Evolutionary conservation across 2,888 invertebrate genomes (phyloP).

Genomic region (Synanthedon formicaeformis): DNA sequence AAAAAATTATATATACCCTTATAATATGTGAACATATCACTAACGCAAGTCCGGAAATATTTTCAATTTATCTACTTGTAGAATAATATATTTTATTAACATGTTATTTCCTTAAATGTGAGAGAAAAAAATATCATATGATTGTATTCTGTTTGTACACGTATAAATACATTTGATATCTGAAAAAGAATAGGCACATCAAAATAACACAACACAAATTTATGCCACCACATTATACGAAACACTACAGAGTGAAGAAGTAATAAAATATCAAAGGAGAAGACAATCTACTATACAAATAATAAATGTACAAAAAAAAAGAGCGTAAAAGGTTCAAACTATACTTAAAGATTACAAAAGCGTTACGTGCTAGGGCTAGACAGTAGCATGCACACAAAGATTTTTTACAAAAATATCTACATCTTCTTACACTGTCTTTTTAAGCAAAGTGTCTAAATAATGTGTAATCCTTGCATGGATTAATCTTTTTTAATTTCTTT

Average conservation of each 20-base stretch:
- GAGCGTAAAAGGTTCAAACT: not conserved
- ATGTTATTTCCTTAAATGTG: too few relatives aligned
- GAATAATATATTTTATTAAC: too few relatives aligned
- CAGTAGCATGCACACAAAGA: not conserved
- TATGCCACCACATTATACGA: not conserved
- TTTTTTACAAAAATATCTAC: not conserved
- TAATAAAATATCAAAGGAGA: not conserved
- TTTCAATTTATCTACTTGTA: too few relatives aligned
- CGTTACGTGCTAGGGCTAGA: not conserved
- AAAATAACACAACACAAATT: not conserved
- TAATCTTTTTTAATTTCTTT: conserved; percentile 12
- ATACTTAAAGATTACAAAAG: not conserved
- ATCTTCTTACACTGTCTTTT: not conserved
- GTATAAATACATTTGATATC: not conserved
- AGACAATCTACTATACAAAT: not conserved
- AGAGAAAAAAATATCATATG: too few relatives aligned
- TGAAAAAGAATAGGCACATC: not conserved
- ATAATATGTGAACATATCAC: too few relatives aligned
- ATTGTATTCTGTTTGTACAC: too few relatives aligned
- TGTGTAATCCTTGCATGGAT: not conserved
- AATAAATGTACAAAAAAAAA: not conserved
- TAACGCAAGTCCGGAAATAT: too few relatives aligned
- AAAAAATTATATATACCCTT: too few relatives aligned
- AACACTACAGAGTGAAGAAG: not conserved
- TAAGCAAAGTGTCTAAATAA: not conserved